Percentiles rank a stretch among this genome's conserved stretches.
Evolutionary conservation across 2,113 vertebrate genomes (phyloP).

Genomic region (Danio rerio): GRCz12tu NC_133191.1:46431501-46432000

Average conservation of each 20-base stretch:
- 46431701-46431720: background rate
- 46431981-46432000: slow-evolving; percentile 85
- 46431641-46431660: slow-evolving; percentile 43
- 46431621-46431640: slow-evolving; percentile 47
- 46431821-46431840: slow-evolving; percentile 60
- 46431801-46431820: background rate
- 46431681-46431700: slow-evolving; percentile 16
- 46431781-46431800: background rate
- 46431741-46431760: background rate
- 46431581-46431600: background rate
- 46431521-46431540: background rate
- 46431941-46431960: slow-evolving; percentile 82
- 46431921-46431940: slow-evolving; percentile 76
- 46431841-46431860: slow-evolving; percentile 64
- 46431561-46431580: slow-evolving; percentile 41
- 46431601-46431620: slow-evolving; percentile 17
- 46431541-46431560: slow-evolving; percentile 54
- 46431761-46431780: background rate
- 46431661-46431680: slow-evolving; percentile 7
- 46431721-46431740: slow-evolving; percentile 12
- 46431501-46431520: too few species aligned
- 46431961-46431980: slow-evolving; percentile 87
- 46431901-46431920: slow-evolving; percentile 74
- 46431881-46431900: slow-evolving; percentile 54
- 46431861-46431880: background rate